Evolutionary conservation across 1,140 invertebrate species (phyloP).

Genomic region (Popillia japonica): DNA sequence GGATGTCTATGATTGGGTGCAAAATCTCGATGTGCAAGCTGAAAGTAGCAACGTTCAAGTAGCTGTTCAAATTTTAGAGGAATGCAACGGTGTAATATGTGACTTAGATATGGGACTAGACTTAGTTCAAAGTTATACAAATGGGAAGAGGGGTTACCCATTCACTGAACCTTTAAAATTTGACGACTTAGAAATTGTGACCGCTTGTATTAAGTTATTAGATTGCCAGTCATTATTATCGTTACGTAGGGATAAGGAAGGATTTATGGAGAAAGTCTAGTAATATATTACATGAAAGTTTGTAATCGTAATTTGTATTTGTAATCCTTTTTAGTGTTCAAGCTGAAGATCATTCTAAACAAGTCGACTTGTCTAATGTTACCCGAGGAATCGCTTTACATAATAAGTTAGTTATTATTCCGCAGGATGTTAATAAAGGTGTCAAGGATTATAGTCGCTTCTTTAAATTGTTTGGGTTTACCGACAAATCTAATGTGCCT

Average conservation of each 20-base stretch:
- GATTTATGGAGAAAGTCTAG: not conserved
- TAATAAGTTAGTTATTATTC: constrained; percentile 20
- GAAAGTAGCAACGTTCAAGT: not conserved
- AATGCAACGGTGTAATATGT: constrained; percentile 22
- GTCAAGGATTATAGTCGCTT: constrained; percentile 19
- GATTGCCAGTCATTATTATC: constrained; percentile 1
- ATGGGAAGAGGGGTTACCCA: not conserved
- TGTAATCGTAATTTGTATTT: not conserved
- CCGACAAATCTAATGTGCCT: constrained; percentile 3
- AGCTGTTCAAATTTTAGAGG: constrained; percentile 2
- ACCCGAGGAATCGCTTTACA: not conserved
- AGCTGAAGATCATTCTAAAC: not conserved
- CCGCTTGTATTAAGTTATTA: not conserved
- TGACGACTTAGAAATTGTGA: not conserved
- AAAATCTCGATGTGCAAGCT: not conserved
- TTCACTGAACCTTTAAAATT: constrained; percentile 8
- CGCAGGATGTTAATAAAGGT: constrained; percentile 29
- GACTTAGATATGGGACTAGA: constrained; percentile 6
- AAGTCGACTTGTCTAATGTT: not conserved
- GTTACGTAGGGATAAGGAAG: not conserved
- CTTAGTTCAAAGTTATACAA: not conserved
- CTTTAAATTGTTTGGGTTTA: constrained; percentile 34
- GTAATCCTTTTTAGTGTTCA: not conserved
- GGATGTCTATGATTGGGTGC: not conserved
- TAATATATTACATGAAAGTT: not conserved